Evolutionary conservation across 2,888 invertebrate genomes (phyloP).

Genomic region (Timandra comae): DNA sequence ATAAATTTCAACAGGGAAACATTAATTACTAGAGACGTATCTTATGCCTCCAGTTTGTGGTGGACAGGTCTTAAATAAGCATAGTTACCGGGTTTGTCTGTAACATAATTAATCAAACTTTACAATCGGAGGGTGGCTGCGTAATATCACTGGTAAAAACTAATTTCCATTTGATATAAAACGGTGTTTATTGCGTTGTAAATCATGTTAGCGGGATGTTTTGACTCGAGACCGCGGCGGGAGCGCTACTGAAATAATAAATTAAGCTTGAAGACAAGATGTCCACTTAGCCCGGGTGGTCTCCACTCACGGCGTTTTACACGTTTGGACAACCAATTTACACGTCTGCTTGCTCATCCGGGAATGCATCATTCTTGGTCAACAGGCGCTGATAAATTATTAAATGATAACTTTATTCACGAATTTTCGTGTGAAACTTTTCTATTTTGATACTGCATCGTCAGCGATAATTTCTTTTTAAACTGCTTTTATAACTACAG

Average conservation of each 20-base stretch:
- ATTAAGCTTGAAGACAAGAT: constrained; percentile 62
- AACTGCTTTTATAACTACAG: too few relatives aligned
- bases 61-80: constrained; percentile 6
- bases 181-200: constrained; percentile 66
- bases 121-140: constrained; percentile 48
- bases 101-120: constrained; percentile 43
- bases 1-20: constrained; percentile 30
- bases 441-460: too few relatives aligned
- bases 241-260: constrained; percentile 69
- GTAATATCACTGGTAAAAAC: constrained; percentile 65
- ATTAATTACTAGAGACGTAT: neutral
- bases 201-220: constrained; percentile 72
- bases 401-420: neutral
- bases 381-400: neutral
- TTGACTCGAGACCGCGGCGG: constrained; percentile 55
- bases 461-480: too few relatives aligned
- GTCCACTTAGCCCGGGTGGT: constrained; percentile 68
- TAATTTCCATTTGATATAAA: constrained; percentile 72
- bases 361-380: constrained; percentile 1
- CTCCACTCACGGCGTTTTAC: constrained; percentile 30
- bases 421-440: too few relatives aligned
- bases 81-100: constrained; percentile 13
- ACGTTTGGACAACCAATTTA: constrained; percentile 40
- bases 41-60: neutral
- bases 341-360: constrained; percentile 32